Evolutionary conservation across 1,140 invertebrate genomes (phyloP).

Genomic region (Ceratina japonica): DNA sequence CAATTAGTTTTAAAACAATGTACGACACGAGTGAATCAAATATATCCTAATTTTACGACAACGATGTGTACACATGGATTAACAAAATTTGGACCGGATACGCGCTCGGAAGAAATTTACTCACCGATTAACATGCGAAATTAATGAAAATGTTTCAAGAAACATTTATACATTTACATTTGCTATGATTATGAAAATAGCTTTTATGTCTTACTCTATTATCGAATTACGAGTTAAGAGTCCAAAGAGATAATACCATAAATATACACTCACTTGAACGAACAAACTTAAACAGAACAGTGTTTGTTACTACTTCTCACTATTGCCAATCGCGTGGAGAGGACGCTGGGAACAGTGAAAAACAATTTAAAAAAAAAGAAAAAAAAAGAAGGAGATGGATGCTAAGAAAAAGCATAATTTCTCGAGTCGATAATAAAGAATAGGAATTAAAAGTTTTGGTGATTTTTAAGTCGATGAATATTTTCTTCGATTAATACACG

Average conservation of each 20-base stretch:
- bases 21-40: too few relatives aligned
- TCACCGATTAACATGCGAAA: slow-evolving; percentile 33
- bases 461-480: background rate
- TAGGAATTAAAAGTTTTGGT: slow-evolving; percentile 23
- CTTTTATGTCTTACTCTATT: slow-evolving; percentile 25
- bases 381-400: too few relatives aligned
- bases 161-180: too few relatives aligned
- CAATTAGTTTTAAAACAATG: too few relatives aligned
- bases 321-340: slow-evolving; percentile 57
- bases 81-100: slow-evolving; percentile 6
- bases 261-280: slow-evolving; percentile 51
- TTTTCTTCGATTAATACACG: background rate
- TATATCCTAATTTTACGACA: background rate
- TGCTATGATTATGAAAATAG: slow-evolving; percentile 13
- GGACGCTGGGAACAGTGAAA: slow-evolving; percentile 60
- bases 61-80: slow-evolving; percentile 16
- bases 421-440: slow-evolving; percentile 13
- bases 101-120: slow-evolving; percentile 23
- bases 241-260: slow-evolving; percentile 42
- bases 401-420: slow-evolving; percentile 4
- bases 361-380: slow-evolving; percentile 57
- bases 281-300: slow-evolving; percentile 50
- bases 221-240: slow-evolving; percentile 17
- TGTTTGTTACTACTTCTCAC: slow-evolving; percentile 49
- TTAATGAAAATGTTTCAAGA: slow-evolving; percentile 18